A percentile compares a stretch with the other conserved stretches of the same genome.
Evolutionary conservation across 2,113 vertebrate species (phyloP).

Genomic region (Elephas maximus): DNA sequence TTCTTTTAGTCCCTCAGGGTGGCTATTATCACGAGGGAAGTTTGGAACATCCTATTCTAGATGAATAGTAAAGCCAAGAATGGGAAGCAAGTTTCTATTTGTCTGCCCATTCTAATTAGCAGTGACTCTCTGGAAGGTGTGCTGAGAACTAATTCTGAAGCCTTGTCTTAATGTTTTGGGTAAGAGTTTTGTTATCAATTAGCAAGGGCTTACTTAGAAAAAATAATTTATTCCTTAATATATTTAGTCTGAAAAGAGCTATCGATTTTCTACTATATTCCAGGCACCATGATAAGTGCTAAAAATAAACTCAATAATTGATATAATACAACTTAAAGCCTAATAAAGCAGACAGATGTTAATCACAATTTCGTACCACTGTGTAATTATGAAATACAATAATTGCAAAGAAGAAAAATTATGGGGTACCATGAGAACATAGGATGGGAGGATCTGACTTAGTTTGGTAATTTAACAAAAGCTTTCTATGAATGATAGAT

Average conservation of each 20-base stretch:
- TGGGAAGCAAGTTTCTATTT: background rate
- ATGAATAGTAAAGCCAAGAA: background rate
- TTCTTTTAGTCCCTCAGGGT: background rate
- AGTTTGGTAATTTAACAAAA: constrained; percentile 21
- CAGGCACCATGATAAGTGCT: background rate
- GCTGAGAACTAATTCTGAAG: background rate
- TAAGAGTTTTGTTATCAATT: background rate
- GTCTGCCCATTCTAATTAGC: background rate
- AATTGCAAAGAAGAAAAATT: constrained; percentile 39
- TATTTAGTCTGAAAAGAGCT: background rate
- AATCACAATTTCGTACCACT: constrained; percentile 39
- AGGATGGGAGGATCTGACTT: background rate
- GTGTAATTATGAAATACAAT: constrained; percentile 30
- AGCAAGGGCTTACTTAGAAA: background rate
- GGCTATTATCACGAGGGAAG: background rate
- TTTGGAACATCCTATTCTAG: background rate
- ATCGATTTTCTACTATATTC: background rate
- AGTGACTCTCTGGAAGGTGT: background rate
- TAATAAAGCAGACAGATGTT: constrained; percentile 1
- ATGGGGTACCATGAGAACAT: background rate
- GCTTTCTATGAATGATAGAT: background rate
- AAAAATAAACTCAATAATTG: constrained; percentile 28
- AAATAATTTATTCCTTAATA: background rate
- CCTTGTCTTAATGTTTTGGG: background rate
- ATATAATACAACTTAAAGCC: constrained; percentile 9